These are phyloP conservation scores for Drosophila tropicalis DNA, from an alignment of 1,140 invertebrate genomes.

Conservation along the genomic window DNA sequence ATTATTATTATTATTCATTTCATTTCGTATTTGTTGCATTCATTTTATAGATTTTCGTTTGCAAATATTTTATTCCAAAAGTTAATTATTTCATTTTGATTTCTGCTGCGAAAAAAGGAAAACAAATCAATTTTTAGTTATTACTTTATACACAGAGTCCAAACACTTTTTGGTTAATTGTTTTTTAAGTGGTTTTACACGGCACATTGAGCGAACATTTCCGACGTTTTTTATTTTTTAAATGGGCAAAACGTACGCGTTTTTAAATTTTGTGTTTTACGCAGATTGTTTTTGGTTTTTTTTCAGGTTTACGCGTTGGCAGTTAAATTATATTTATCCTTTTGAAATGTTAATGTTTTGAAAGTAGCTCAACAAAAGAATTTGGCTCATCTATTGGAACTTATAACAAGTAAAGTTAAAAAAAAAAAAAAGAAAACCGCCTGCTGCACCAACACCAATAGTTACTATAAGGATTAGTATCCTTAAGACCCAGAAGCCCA, in stretches of 20 bases:
- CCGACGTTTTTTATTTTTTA: neutral
- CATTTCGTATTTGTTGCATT: neutral
- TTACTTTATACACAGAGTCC: neutral
- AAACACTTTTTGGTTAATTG: neutral
- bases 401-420: too few relatives aligned
- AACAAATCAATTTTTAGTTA: neutral
- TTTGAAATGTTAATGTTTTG: too few relatives aligned
- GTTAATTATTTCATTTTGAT: constrained; percentile 5
- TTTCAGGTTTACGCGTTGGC: neutral
- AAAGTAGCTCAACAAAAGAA: too few relatives aligned
- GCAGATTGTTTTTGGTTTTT: neutral
- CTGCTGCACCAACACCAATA: too few relatives aligned
- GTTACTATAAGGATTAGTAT: too few relatives aligned
- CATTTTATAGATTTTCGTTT: neutral
- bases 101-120: neutral
- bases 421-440: too few relatives aligned
- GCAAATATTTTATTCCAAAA: neutral
- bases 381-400: too few relatives aligned
- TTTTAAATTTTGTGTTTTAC: neutral
- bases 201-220: neutral
- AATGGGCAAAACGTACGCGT: constrained; percentile 4
- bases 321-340: neutral
- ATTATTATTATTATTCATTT: neutral
- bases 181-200: neutral
- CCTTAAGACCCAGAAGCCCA: too few relatives aligned